Evolutionary conservation across 2,888 invertebrate species (phyloP).

Genomic region (Panopea generosa): DNA sequence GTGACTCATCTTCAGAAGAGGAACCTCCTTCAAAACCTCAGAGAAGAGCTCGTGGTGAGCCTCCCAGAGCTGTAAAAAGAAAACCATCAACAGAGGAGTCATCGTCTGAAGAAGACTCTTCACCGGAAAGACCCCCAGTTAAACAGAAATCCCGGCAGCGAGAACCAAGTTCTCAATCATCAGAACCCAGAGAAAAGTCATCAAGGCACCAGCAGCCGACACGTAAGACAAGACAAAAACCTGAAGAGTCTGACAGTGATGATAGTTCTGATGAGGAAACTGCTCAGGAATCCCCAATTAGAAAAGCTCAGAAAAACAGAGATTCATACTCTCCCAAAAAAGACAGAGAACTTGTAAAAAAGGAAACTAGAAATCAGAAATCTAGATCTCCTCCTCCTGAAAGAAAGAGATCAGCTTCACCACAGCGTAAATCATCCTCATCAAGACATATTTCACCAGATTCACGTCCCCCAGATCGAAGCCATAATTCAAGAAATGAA

Average conservation of each 20-base stretch:
- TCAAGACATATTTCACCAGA: constrained; percentile 27
- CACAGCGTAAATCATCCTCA: constrained; percentile 18
- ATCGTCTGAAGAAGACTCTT: constrained; percentile 41
- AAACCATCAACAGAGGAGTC: constrained; percentile 21
- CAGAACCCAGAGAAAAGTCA: constrained; percentile 17
- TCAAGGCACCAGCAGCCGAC: constrained; percentile 14
- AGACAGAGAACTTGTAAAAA: constrained; percentile 13
- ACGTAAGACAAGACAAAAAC: constrained; percentile 9
- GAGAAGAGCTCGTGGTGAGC: not conserved
- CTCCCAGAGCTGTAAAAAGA: not conserved
- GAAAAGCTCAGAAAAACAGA: not conserved
- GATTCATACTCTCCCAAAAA: not conserved
- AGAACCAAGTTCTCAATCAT: constrained; percentile 40
- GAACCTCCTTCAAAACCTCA: not conserved
- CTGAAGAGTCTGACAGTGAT: constrained; percentile 13
- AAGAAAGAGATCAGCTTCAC: constrained; percentile 21
- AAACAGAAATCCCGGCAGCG: constrained; percentile 45
- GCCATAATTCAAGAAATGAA: not conserved
- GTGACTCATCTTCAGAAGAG: constrained; percentile 19
- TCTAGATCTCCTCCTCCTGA: constrained; percentile 9
- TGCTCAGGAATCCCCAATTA: not conserved
- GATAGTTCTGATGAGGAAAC: constrained; percentile 41
- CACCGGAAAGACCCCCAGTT: constrained; percentile 49
- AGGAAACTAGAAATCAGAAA: not conserved
- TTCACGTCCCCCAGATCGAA: constrained; percentile 5